These are phyloP conservation scores for Fopius arisanus DNA, from an alignment of 1,140 invertebrate species.

Conservation along the genomic window DNA sequence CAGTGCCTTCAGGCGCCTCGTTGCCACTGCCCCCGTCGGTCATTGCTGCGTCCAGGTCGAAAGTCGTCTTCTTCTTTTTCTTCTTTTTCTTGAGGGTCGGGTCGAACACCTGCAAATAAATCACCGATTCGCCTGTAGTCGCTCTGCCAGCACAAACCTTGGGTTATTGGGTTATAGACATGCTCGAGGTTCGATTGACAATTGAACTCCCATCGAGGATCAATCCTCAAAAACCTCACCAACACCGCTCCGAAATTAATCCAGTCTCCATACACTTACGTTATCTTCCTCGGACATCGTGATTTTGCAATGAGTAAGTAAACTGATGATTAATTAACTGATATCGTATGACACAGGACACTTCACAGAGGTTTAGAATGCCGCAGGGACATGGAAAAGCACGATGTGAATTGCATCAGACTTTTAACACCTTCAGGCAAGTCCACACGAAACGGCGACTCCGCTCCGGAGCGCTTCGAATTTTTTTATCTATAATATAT, in stretches of 20 bases:
- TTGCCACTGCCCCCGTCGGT: conserved; percentile 38
- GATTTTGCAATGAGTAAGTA: background rate
- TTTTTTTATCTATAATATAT: too few relatives aligned
- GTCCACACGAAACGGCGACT: background rate
- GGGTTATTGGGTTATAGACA: background rate
- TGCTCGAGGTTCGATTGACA: background rate
- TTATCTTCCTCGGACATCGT: background rate
- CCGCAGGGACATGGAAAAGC: background rate
- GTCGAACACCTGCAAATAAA: background rate
- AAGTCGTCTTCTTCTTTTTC: conserved; percentile 1
- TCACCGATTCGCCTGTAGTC: background rate
- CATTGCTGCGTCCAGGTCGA: conserved; percentile 5
- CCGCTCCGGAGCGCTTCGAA: background rate
- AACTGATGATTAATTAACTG: conserved; percentile 5
- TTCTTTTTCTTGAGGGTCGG: background rate
- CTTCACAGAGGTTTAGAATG: background rate
- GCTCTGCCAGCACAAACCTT: background rate
- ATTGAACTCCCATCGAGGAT: background rate
- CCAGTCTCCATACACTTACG: background rate
- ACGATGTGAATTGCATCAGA: conserved; percentile 34
- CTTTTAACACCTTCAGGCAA: conserved; percentile 4
- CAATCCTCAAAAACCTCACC: background rate
- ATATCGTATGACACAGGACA: background rate
- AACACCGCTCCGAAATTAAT: background rate
- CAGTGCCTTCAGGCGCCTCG: conserved; percentile 55